Percentiles rank a stretch among this genome's conserved stretches.
phyloP scores from a whole-genome alignment of 2,888 invertebrate genomes.

The Trachelus iudaicus region DNA sequence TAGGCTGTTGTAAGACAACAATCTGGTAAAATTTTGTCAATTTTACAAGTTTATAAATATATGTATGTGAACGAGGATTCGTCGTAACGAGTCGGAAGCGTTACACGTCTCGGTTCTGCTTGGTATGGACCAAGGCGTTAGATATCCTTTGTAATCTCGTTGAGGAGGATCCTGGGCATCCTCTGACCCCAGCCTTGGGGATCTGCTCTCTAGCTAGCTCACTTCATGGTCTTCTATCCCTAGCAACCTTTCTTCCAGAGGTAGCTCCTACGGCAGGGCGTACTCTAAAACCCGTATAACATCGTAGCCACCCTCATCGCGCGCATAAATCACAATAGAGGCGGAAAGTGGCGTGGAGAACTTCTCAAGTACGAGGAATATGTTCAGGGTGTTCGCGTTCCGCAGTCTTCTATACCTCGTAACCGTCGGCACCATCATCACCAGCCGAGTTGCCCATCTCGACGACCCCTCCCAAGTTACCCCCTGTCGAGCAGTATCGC shows the following conservation, averaged over 20 bases:
- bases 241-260: not conserved
- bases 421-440: constrained; percentile 6
- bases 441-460: not conserved
- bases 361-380: constrained; percentile 57
- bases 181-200: constrained; percentile 28
- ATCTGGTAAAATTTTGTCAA: not conserved
- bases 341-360: constrained; percentile 61
- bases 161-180: constrained; percentile 56
- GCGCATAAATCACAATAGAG: constrained; percentile 64
- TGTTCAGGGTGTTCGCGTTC: constrained; percentile 41
- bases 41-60: not conserved
- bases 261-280: constrained; percentile 15
- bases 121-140: constrained; percentile 51
- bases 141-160: constrained; percentile 63
- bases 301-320: constrained; percentile 59
- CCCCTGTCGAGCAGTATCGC: not conserved
- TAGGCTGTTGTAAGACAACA: not conserved
- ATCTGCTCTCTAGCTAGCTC: constrained; percentile 26
- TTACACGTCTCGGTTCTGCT: constrained; percentile 45
- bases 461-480: not conserved
- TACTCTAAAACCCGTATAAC: constrained; percentile 48
- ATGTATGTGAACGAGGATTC: not conserved
- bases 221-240: not conserved
- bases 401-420: constrained; percentile 17
- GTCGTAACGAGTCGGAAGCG: constrained; percentile 39